Base-by-base conservation (phyloP, 2,113 vertebrate genomes). In the Archocentrus centrarchus region DNA sequence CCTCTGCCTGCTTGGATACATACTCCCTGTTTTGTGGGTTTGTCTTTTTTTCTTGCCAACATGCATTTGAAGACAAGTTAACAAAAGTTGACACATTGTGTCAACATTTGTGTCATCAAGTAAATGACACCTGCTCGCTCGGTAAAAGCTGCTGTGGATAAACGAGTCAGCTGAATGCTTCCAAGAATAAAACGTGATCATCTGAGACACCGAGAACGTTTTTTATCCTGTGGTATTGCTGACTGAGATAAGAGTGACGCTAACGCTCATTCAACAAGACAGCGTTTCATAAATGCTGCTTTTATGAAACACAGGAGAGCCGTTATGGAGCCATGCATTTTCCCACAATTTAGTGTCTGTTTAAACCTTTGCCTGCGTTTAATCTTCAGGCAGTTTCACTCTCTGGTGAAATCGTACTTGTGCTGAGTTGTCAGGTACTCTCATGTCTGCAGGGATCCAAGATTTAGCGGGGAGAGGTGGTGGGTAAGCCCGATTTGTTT, bases 401-500 rank as follows among this genome's bases (percentile, higher is more conserved):
- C 79, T 86, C 24, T 3, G 15, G 75, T 30, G 68, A 78, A 77
- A 82, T 77, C 55, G 55, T 57, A 90, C 70, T 79, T 24, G n/a
- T 59, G 83, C 79, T 76, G 81, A 79, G 85, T 61, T 85, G 55
- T 87, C 59, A 80, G 80, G 55, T 87, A 32, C 44, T 41, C 18
- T 80, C 3, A 2, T 9, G 53, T 58, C 84, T 0, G 37, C 7
- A 2, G 39, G 41, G 24, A 50, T 81, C 18, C n/a, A 32, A 30
- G 2, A 63, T 61, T 73, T 18, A 50, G 15, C 22, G 57, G 50
- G 3, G 20, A 66, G 60, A 79, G 63, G 78, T 68, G 80, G 77
- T 75, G n/a, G 50, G 44, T 58, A 50, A 58, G 22, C 70, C 13
- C 2, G 0, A 20, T 68, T 84, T 32, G 62, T 37, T 77, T 30